Evolutionary conservation across 2,797 vertebrate genomes (phyloP).

Genomic region (Yasuhikotakia modesta): DNA sequence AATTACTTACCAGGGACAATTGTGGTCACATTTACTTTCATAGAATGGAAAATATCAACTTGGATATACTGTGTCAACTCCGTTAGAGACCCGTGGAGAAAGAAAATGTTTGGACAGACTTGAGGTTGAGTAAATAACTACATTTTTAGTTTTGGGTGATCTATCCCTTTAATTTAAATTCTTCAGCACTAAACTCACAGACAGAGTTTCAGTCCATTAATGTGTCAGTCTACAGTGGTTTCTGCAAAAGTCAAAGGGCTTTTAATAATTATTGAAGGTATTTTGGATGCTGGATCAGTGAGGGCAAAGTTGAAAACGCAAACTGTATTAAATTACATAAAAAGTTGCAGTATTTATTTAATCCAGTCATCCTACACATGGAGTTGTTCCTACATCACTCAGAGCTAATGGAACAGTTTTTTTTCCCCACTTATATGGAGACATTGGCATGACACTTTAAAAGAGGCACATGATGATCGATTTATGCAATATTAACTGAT

Average conservation of each 20-base stretch:
- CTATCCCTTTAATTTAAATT: neutral
- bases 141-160: too few relatives aligned
- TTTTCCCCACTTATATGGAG: neutral
- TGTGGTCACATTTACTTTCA: neutral
- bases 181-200: too few relatives aligned
- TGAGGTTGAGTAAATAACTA: too few relatives aligned
- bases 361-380: conserved; percentile 32
- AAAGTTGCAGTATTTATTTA: neutral
- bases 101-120: too few relatives aligned
- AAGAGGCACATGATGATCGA: conserved; percentile 59
- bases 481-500: conserved; percentile 60
- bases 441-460: conserved; percentile 58
- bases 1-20: too few relatives aligned
- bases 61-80: too few relatives aligned
- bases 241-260: neutral
- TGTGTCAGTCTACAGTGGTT: neutral
- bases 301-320: neutral
- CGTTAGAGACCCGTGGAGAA: too few relatives aligned
- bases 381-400: neutral
- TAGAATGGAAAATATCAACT: too few relatives aligned
- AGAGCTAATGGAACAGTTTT: neutral
- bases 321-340: neutral
- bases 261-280: neutral
- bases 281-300: neutral
- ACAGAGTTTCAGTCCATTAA: neutral